Evolutionary conservation across 2,113 vertebrate genomes (phyloP), one percentile per base, ranked within the genome.

Genomic region (Pimephales promelas): DNA sequence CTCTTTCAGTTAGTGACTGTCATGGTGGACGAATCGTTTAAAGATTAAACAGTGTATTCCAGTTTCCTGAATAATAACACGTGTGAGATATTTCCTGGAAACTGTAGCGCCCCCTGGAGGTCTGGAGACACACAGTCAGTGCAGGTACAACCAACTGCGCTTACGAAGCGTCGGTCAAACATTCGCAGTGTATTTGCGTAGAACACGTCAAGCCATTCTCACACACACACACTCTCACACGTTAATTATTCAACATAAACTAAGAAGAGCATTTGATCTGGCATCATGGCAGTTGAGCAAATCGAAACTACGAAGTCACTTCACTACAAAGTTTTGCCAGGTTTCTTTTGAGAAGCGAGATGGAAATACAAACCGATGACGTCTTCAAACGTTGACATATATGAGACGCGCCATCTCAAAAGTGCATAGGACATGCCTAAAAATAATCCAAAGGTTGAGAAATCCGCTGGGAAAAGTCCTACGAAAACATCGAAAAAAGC

Each of bases 201-300:
- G 47, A 49, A 49, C 47, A 49, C 47, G 47, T 49, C 47, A 13
- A 49, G 52, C 6, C 64, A 68, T 10, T 31, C 78, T 34, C 81
- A 54, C 68, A 77, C 14, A 31, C 62, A 72, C 49, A 11, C 66
- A 81, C 76, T n/a, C 52, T n/a, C 52, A 31, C 56, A 82, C 79
- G 47, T 26, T 52, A 31, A 76, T 68, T 40, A 40, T 40, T 40
- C 16, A 75, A 57, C 34, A 40, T 34, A 64, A 83, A 64, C 28
- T 43, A n/a, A 26, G 18, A 82, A 71, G 70, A 64, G 59, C 45
- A 57, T 54, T 59, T 73, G n/a, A 56, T 54, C 43, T 56, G 52
- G 28, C 45, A 31, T 78, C 34, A 66, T 57, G 31, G 73, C 59
- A 40, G 74, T 62, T 10, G 11, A 61, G 57, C n/a, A 77, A 14